These are phyloP conservation scores for Tanaodytes sp. DNA, from an alignment of 2,888 invertebrate species.

Conservation along the genomic window DNA sequence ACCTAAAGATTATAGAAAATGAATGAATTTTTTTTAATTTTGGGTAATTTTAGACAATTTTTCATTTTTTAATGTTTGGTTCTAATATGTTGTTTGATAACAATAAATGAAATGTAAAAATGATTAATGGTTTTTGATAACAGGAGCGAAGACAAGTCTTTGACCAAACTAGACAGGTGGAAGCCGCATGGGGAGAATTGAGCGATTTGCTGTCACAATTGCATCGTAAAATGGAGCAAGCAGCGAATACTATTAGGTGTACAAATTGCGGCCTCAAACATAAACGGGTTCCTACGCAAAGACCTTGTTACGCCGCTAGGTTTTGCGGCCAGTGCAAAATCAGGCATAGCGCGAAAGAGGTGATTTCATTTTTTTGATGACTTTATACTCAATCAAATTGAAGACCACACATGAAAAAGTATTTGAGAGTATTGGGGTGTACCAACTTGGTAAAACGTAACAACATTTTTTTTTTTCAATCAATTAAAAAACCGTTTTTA, in stretches of 20 bases:
- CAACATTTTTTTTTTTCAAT: not conserved
- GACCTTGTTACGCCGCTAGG: slow-evolving; percentile 92
- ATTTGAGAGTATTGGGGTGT: no score
- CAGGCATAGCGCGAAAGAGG: slow-evolving; percentile 90
- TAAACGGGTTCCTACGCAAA: slow-evolving; percentile 87
- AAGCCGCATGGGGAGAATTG: slow-evolving; percentile 91
- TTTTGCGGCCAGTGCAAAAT: slow-evolving; percentile 93
- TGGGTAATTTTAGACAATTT: no score
- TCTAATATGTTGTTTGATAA: no score
- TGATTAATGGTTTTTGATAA: not conserved
- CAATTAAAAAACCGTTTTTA: no score
- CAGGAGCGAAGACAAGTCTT: slow-evolving; percentile 84
- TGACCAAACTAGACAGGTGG: slow-evolving; percentile 83
- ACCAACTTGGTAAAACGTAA: no score
- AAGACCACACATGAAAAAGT: no score
- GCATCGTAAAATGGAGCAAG: slow-evolving; percentile 95
- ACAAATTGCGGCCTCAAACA: slow-evolving; percentile 94
- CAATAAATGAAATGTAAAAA: no score
- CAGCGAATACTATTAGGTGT: slow-evolving; percentile 94
- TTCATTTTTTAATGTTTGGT: no score
- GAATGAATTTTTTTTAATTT: no score
- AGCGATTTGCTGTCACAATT: slow-evolving; percentile 89
- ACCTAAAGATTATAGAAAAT: no score
- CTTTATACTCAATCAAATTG: no score
- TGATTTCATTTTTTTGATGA: no score